Evolutionary conservation across 2,113 vertebrate species (phyloP).

Genomic region (Axis porcinus): DNA sequence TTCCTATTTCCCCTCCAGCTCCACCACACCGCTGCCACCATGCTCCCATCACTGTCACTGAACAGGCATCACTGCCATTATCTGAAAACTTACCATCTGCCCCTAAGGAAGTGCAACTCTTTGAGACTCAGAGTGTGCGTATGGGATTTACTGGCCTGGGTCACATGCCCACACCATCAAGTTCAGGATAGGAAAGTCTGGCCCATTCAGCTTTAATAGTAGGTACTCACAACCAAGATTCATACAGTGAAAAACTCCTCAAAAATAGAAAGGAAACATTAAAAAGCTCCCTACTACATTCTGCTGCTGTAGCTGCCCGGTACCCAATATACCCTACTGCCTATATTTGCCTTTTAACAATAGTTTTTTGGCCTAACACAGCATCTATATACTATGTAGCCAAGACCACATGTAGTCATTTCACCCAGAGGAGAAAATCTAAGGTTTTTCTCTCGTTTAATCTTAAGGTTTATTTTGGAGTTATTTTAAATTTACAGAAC

Average conservation of each 20-base stretch:
- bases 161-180: not conserved
- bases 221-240: not conserved
- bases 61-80: not conserved
- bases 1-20: not conserved
- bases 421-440: not conserved
- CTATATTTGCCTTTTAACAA: not conserved
- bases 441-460: not conserved
- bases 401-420: not conserved
- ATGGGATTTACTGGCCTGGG: not conserved
- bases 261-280: not conserved
- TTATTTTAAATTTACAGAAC: not conserved
- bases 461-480: not conserved
- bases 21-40: no score
- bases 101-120: not conserved
- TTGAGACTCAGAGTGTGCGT: not conserved
- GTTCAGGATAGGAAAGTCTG: no score
- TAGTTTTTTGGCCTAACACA: not conserved
- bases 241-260: not conserved
- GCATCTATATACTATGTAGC: no score
- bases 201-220: not conserved
- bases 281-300: not conserved
- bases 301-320: not conserved
- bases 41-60: fast-evolving
- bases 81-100: not conserved
- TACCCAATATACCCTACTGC: not conserved